Evolutionary conservation across 2,888 invertebrate species (phyloP), one percentile per base, ranked within the genome.

Genomic region (Epirrhoe alternata): DNA sequence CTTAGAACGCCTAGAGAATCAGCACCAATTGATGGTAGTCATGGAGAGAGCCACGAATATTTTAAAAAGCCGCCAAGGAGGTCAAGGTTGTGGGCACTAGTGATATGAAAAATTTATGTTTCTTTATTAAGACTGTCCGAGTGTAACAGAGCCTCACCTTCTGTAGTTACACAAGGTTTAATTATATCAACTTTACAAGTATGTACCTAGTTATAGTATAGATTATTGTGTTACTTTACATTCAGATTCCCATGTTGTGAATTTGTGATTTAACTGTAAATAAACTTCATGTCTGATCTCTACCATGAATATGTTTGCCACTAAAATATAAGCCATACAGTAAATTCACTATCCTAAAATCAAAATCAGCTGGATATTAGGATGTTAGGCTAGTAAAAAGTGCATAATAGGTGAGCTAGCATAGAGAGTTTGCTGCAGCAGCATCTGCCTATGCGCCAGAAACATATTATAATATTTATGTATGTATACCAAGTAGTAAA

Each of bases 1-100:
- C 78, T 85, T 95, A 75, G 93, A 94, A 66, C 92, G 95, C 69
- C 89, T 95, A 73, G 95, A 95, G 78, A 88, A 87, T 72, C 94
- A 95, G 74, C 95, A 95, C 74, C 88, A 84, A 70, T 77, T 93
- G 69, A 91, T 93, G 67, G 82, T 89, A 86, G 87, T 90, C 50
- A 92, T 94, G 77, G 92, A 93, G 74, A 87, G 88, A 68, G 90
- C 93, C 58, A 87, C 92, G 33, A 85, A 85, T 71, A 84, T 91
- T 77, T 74, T 93, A 60, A 91, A 90, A 77, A 87, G 84, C 14
- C 86, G 88, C 6, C 64, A 63, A 69, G 78, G 87, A 59, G 82
- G 70, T 7, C 47, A 69, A 47, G 70, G 71, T 4, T 72, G 69
- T 72, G 68, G 66, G 16, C 68, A 68, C 33, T 71, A 66, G 33